phyloP scores from a whole-genome alignment of 2,797 vertebrate genomes.

The Chloroceryle amazona region DNA sequence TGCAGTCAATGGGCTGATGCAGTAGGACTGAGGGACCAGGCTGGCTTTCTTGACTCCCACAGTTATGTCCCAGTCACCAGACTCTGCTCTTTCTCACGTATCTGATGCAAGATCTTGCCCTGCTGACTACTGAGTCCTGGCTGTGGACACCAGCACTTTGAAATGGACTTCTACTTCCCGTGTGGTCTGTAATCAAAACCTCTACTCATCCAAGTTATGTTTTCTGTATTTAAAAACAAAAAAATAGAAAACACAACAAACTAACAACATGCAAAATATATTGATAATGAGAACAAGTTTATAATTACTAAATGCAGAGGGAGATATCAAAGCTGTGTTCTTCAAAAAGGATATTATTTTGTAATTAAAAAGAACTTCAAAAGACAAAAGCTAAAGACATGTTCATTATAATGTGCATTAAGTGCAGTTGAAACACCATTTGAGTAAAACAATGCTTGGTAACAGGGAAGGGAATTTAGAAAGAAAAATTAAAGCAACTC shows the following conservation, averaged over 20 bases:
- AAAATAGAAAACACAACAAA: slow-evolving; percentile 49
- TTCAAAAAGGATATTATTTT: slow-evolving; percentile 80
- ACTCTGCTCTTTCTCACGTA: background rate
- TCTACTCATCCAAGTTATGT: background rate
- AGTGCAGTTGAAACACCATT: slow-evolving; percentile 66
- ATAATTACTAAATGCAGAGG: slow-evolving; percentile 69
- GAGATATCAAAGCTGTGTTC: slow-evolving; percentile 77
- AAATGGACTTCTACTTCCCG: background rate
- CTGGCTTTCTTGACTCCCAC: background rate
- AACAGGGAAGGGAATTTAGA: slow-evolving; percentile 49
- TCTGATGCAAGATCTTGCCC: background rate
- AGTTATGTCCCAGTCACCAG: background rate
- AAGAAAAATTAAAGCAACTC: slow-evolving; percentile 42
- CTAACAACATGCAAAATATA: slow-evolving; percentile 46
- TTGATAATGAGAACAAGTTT: slow-evolving; percentile 62
- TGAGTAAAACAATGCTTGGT: slow-evolving; percentile 74
- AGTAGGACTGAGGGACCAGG: background rate
- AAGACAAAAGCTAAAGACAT: slow-evolving; percentile 71
- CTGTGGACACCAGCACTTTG: background rate
- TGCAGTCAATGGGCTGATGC: fast-evolving
- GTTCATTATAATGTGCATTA: slow-evolving; percentile 73
- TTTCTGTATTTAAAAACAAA: slow-evolving; percentile 10
- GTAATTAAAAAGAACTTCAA: slow-evolving; percentile 81
- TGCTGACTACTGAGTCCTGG: background rate
- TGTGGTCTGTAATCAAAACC: background rate